Conservation (phyloP, 2,888 invertebrate species). For the Desoria tigrina region DNA sequence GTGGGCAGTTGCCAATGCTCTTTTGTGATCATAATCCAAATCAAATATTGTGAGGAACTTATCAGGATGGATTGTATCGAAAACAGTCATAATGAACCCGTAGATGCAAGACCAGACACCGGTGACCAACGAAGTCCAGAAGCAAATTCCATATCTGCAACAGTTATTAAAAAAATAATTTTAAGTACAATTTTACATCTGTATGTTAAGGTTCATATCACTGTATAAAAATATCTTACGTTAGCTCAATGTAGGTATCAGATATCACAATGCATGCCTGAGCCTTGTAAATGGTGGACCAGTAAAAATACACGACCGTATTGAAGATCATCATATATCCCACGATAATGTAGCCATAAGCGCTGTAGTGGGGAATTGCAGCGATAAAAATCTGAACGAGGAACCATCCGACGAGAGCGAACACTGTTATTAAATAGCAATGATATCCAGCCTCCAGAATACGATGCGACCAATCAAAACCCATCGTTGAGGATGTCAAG, state of each 20-base stretch:
- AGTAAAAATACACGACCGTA: slow-evolving; percentile 49
- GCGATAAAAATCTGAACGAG: slow-evolving; percentile 41
- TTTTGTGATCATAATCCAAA: slow-evolving; percentile 51
- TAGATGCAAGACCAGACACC: slow-evolving; percentile 51
- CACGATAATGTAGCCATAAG: slow-evolving; percentile 46
- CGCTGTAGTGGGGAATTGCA: slow-evolving; percentile 51
- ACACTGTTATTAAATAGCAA: slow-evolving; percentile 42
- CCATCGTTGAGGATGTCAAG: slow-evolving; percentile 43
- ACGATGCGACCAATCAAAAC: slow-evolving; percentile 51
- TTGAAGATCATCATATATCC: slow-evolving; percentile 46
- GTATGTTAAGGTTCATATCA: neutral
- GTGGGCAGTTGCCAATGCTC: slow-evolving; percentile 48
- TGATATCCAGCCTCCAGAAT: slow-evolving; percentile 52
- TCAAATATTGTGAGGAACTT: slow-evolving; percentile 52
- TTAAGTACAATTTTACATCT: neutral
- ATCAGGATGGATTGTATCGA: slow-evolving; percentile 50
- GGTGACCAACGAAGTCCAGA: slow-evolving; percentile 45
- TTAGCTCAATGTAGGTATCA: slow-evolving; percentile 46
- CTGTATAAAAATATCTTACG: slow-evolving; percentile 35
- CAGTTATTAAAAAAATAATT: slow-evolving; percentile 11
- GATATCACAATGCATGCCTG: slow-evolving; percentile 50
- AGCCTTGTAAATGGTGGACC: slow-evolving; percentile 41
- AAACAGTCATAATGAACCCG: slow-evolving; percentile 45
- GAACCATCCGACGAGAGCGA: slow-evolving; percentile 48
- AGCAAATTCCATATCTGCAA: slow-evolving; percentile 50